Evolutionary conservation across 2,888 invertebrate species (phyloP), one percentile per base, ranked within the genome.

Genomic region (Pycnomerus fuliginosus): DNA sequence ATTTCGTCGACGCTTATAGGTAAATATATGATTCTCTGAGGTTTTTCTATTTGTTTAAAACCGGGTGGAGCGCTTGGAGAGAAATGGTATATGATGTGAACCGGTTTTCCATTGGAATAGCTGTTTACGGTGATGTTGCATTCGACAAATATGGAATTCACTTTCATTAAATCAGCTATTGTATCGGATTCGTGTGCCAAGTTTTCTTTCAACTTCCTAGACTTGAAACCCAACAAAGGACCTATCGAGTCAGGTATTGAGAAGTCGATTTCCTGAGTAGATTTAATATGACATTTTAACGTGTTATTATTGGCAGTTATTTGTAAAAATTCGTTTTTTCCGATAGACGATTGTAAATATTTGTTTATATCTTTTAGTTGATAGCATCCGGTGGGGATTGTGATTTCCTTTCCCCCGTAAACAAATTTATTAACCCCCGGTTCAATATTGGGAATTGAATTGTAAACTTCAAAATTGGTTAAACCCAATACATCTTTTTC

Each of bases 121-220:
- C 62, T 54, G 10, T 60, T 61, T 2, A 40, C 33, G 2, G 50
- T 51, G 1, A 60, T 53, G 38, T 57, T 60, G 33, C 59, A 62
- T 29, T 62, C 58, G 22, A 62, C 41, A 27, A 52, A 32, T 12
- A 62, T 27, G 1, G 44, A 34, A 39, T 60, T 61, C 3, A 65
- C 50, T 31, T 58, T 60, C 13, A 33, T 3, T 15, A 33, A 20
- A 22, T 33, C 13, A 11, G 20, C 22, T 12, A 7, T 7, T 2
- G n/a, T 20, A 11, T 33, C 16, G 5, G 22, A 33, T 22, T 15
- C 10, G 3, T 13, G 16, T 2, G 13, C 1, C 4, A 5, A 10
- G 8, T 22, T 20, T n/a, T 16, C 8, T 22, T 2, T 1, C n/a
- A 33, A 11, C 1, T 20, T 1, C 8, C 20, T 22, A 2, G 16